Conservation (phyloP, 2,113 vertebrate species). For the Rhadina sibilatrix region DNA sequence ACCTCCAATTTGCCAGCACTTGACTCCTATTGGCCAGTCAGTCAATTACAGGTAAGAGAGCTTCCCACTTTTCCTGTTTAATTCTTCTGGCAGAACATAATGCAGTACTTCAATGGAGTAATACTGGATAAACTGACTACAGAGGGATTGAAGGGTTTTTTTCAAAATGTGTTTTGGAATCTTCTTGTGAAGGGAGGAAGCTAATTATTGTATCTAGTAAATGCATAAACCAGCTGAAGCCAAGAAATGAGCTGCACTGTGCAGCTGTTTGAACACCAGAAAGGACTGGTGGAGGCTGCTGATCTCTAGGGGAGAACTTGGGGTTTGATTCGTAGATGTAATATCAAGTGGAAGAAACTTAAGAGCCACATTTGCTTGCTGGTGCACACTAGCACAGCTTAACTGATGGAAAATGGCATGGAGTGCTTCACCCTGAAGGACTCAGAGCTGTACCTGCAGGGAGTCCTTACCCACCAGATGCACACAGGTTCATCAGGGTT, state of each 20-base stretch:
- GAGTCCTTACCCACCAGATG: background rate
- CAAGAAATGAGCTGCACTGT: background rate
- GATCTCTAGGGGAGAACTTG: background rate
- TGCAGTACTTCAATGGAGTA: constrained; percentile 20
- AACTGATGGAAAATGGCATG: background rate
- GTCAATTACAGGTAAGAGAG: constrained; percentile 64
- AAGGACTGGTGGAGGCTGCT: background rate
- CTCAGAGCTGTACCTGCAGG: background rate
- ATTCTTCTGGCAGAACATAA: constrained; percentile 9
- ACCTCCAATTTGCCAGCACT: constrained; percentile 55
- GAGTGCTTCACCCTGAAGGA: background rate
- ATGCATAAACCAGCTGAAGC: background rate
- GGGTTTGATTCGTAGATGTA: background rate
- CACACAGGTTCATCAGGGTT: background rate
- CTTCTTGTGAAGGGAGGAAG: background rate
- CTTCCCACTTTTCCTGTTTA: constrained; percentile 37
- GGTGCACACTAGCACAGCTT: background rate
- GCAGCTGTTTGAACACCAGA: background rate
- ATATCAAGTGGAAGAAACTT: background rate
- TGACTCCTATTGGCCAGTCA: constrained; percentile 62
- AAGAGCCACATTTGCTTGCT: background rate
- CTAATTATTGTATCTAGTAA: background rate
- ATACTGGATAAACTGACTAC: background rate
- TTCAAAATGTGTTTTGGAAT: constrained; percentile 16
- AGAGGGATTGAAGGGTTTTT: background rate